Base-by-base conservation (phyloP, 2,797 vertebrate species). In the Scleropages formosus region DNA sequence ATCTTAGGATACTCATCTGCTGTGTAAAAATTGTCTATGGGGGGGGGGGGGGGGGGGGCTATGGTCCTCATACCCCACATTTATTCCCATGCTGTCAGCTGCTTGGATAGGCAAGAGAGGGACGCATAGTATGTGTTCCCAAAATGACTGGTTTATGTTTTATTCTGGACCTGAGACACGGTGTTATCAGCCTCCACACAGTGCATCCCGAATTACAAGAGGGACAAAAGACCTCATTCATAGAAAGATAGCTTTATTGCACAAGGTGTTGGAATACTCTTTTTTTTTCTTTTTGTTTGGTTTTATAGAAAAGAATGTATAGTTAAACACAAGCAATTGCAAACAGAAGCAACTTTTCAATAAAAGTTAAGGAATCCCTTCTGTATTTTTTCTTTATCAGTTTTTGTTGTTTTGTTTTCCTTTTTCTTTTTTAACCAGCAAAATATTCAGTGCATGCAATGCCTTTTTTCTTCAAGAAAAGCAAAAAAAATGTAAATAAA, bases 221-320 rank as follows among this genome's bases (percentile, higher is more conserved):
- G 86, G 76, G 74, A 88, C 31, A 80, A 75, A 61, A 81, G 83
- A 76, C 83, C 27, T n/a, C 75, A 84, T 86, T 94, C 73, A 64
- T 97, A 98, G 92, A 98, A 98, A 98, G 94, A 98, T 97, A 97
- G 94, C 94, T 98, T 98, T 98, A 97, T 98, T 98, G 96, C 96
- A 97, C 95, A 95, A 95, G 93, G 95, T 94, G 93, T 96, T 95
- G 93, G 94, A 92, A 87, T 92, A 91, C 87, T 93, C 89, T 94
- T 93, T 95, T 95, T n/a, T n/a, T 95, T 94, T 85, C 83, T 91
- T 92, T 93, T 91, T 91, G 90, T 85, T 89, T 87, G 88, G 85
- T 92, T 94, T 92, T 91, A 90, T 92, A 92, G 87, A 96, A 96
- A 97, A 95, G 94, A 96, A 95, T 94, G 94, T 96, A 93, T 94